A percentile compares a stretch with the other conserved stretches of the same genome.
Evolutionary conservation across 1,140 invertebrate species (phyloP).

Genomic region (Agrypnia vestita): DNA sequence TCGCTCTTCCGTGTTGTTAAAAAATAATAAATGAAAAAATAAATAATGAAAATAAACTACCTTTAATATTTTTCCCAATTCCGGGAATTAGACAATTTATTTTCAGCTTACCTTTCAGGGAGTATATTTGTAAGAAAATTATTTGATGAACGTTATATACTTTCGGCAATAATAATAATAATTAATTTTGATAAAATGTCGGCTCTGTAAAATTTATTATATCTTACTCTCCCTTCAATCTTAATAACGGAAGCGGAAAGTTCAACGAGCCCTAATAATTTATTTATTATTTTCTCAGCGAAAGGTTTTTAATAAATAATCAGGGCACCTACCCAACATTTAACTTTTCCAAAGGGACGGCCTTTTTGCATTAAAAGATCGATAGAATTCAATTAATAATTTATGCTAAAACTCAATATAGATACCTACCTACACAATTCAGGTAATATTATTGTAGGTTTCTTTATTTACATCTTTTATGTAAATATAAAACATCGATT

Average conservation of each 20-base stretch:
- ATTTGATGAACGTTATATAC: neutral
- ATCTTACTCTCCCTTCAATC: neutral
- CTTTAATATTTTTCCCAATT: no score
- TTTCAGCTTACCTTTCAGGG: no score
- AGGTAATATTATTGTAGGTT: no score
- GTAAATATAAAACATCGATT: no score
- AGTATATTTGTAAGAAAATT: neutral
- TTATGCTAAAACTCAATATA: neutral
- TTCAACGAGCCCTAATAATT: constrained; percentile 18
- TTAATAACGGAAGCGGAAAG: neutral
- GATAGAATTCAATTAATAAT: constrained; percentile 30
- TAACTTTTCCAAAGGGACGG: neutral
- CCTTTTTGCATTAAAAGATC: constrained; percentile 22
- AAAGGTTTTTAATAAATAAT: constrained; percentile 14
- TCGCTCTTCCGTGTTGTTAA: no score
- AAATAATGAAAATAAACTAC: no score
- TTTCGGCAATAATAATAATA: no score
- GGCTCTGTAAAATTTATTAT: constrained; percentile 4
- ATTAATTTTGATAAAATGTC: neutral
- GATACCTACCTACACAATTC: no score
- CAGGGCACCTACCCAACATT: neutral
- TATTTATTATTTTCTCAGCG: constrained; percentile 1
- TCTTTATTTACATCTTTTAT: no score
- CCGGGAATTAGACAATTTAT: no score
- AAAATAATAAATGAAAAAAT: no score